Evolutionary conservation across 2,888 invertebrate genomes (phyloP).

Genomic region (Diplolepis rosae): DNA sequence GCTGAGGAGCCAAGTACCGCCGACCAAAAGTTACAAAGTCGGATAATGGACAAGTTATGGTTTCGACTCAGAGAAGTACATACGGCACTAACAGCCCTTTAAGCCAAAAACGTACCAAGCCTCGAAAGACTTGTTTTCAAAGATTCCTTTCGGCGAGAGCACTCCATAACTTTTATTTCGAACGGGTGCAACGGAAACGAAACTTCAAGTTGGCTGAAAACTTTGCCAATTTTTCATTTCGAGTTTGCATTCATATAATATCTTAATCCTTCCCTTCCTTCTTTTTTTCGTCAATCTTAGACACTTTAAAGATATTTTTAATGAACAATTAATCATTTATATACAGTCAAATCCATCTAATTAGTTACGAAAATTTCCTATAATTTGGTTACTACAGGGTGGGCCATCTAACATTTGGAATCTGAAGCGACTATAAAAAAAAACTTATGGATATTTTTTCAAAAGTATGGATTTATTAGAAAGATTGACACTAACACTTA

Average conservation of each 20-base stretch:
- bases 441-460: no score
- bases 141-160: conserved; percentile 11
- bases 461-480: no score
- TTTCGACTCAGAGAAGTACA: conserved; percentile 52
- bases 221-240: conserved; percentile 15
- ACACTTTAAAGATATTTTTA: no score
- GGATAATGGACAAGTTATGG: conserved; percentile 71
- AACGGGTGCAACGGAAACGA: neutral
- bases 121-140: conserved; percentile 12
- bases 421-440: no score
- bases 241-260: neutral
- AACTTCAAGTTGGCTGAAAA: neutral
- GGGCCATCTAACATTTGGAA: no score
- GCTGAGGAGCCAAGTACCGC: conserved; percentile 35
- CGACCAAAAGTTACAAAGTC: conserved; percentile 63
- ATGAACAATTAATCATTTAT: no score
- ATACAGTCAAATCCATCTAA: no score
- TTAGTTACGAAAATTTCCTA: no score
- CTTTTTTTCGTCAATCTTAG: no score
- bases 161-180: conserved; percentile 12
- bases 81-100: conserved; percentile 65
- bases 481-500: no score
- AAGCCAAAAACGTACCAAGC: conserved; percentile 36
- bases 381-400: no score
- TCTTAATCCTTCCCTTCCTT: neutral